These are phyloP conservation scores for Oplegnathus fasciatus DNA, from an alignment of 2,113 vertebrate genomes.

Conservation along the genomic window DNA sequence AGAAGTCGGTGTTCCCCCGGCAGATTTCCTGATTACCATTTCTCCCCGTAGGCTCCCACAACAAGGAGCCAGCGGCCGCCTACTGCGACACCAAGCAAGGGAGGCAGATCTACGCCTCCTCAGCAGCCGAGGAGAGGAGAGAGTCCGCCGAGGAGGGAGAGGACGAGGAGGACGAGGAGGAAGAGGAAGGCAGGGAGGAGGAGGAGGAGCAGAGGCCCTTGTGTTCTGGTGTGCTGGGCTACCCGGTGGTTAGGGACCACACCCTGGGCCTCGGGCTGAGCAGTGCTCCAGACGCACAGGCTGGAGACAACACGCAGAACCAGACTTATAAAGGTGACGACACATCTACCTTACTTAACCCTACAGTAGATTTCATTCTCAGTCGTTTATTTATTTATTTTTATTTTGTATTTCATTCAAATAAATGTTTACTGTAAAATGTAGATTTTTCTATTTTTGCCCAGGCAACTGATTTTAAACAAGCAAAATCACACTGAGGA, in stretches of 20 bases:
- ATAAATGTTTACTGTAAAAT: neutral
- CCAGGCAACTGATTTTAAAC: neutral
- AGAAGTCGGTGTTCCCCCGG: conserved; percentile 35
- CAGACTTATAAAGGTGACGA: conserved; percentile 88
- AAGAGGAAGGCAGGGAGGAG: conserved; percentile 88
- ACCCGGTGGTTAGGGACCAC: conserved; percentile 87
- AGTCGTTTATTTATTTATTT: neutral
- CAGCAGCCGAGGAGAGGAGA: conserved; percentile 27
- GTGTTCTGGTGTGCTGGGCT: conserved; percentile 87
- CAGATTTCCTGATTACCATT: conserved; percentile 39
- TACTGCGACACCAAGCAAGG: conserved; percentile 48
- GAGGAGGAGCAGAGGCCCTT: conserved; percentile 91
- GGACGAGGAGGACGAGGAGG: conserved; percentile 80
- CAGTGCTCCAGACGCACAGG: conserved; percentile 73
- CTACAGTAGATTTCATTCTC: neutral
- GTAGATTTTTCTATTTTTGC: neutral
- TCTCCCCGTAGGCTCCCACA: conserved; percentile 65
- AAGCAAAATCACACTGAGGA: too few relatives aligned
- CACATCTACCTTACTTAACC: neutral
- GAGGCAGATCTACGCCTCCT: conserved; percentile 47
- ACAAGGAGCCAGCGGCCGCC: conserved; percentile 56
- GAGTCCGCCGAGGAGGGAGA: conserved; percentile 68
- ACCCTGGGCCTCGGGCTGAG: conserved; percentile 81
- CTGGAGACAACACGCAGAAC: conserved; percentile 80
- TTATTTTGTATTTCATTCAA: neutral